phyloP scores from a whole-genome alignment of 2,888 invertebrate genomes.

The Mesorhabditis spiculigera region DNA sequence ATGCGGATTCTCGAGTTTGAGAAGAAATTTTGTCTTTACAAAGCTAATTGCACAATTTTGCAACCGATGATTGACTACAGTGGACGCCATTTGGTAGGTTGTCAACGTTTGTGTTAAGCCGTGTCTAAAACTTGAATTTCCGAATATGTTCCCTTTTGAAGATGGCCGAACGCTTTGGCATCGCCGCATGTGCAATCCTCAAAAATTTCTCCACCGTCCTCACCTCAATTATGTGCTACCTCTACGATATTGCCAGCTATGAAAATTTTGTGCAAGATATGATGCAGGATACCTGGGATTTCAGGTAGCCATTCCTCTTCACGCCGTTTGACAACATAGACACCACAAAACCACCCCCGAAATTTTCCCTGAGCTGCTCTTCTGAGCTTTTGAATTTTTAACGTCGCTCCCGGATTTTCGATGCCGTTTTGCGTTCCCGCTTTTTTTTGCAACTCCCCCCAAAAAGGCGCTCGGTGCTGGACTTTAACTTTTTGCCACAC shows the following conservation, averaged over 20 bases:
- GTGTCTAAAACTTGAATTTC: too few species aligned
- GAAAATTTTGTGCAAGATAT: background rate
- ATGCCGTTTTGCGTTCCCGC: too few species aligned
- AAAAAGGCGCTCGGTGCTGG: too few species aligned
- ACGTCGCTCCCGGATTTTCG: too few species aligned
- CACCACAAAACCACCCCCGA: too few species aligned
- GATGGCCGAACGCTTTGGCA: background rate
- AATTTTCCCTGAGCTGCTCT: too few species aligned
- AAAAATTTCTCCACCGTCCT: constrained; percentile 3
- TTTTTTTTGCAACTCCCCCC: too few species aligned
- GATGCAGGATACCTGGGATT: background rate
- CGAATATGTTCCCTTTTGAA: background rate
- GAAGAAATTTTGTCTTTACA: background rate
- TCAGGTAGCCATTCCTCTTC: background rate
- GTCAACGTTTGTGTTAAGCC: too few species aligned
- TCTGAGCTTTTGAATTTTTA: too few species aligned
- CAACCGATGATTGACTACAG: background rate
- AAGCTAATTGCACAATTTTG: background rate
- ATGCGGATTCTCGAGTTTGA: background rate
- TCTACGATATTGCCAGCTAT: background rate
- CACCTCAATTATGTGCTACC: constrained; percentile 6
- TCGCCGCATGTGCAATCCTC: background rate
- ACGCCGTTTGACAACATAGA: too few species aligned
- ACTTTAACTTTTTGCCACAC: too few species aligned
- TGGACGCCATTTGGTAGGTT: background rate